Evolutionary conservation across 2,797 vertebrate genomes (phyloP).

Genomic region (Malurus splendens): DNA sequence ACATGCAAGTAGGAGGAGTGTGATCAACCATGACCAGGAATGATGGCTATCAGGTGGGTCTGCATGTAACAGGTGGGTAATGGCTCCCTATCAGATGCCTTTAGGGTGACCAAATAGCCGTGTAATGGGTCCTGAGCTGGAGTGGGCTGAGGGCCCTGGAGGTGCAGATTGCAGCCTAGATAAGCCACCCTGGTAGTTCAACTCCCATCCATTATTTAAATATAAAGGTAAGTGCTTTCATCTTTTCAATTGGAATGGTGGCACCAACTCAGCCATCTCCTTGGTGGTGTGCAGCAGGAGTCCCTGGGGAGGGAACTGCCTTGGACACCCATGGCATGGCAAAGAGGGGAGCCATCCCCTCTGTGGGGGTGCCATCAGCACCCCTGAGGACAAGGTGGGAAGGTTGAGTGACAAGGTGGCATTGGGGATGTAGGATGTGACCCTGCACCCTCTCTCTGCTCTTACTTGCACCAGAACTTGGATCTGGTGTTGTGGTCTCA

Average conservation of each 20-base stretch:
- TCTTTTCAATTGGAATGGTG: constrained; percentile 9
- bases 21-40: constrained; percentile 63
- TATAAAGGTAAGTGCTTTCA: constrained; percentile 43
- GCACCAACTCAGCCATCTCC: not conserved
- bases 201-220: constrained; percentile 52
- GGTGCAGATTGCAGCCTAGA: constrained; percentile 46
- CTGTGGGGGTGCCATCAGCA: not conserved
- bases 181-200: not conserved
- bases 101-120: constrained; percentile 49
- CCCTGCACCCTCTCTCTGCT: not conserved
- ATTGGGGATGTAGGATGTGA: fast-evolving
- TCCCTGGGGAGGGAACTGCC: not conserved
- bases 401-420: not conserved
- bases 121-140: constrained; percentile 37
- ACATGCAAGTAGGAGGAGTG: not conserved
- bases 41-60: constrained; percentile 60
- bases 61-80: not conserved
- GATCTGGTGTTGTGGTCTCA: not conserved
- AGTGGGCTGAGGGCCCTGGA: not conserved
- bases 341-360: not conserved
- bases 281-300: not conserved
- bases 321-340: not conserved
- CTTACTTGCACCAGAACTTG: not conserved
- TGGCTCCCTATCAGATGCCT: constrained; percentile 36
- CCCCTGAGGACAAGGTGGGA: not conserved